phyloP scores from a whole-genome alignment of 1,140 invertebrate species.

The Vollenhovia emeryi region DNA sequence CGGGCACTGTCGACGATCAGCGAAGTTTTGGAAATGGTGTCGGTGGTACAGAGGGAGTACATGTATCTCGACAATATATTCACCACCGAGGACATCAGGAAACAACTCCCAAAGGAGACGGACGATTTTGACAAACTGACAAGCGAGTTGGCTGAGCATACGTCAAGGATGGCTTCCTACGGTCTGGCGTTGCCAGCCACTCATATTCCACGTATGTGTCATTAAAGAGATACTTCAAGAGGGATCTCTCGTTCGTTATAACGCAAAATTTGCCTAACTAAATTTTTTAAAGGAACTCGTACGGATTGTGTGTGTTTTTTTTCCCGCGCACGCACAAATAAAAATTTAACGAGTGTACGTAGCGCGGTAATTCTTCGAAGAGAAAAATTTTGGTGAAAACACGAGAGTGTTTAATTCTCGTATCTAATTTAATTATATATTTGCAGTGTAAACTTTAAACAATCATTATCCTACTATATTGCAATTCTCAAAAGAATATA shows the following conservation, averaged over 20 bases:
- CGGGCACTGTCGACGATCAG: conserved; percentile 91
- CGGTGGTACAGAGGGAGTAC: conserved; percentile 92
- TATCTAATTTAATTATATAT: neutral
- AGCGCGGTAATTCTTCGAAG: neutral
- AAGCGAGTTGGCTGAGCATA: conserved; percentile 90
- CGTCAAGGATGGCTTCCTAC: conserved; percentile 81
- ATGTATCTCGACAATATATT: conserved; percentile 96
- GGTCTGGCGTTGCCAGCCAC: conserved; percentile 78
- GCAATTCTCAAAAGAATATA: neutral
- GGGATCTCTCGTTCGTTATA: neutral
- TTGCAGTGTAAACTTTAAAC: neutral
- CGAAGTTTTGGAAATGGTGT: conserved; percentile 91
- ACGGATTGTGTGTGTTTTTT: neutral
- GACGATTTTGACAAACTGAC: conserved; percentile 91
- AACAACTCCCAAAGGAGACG: conserved; percentile 92
- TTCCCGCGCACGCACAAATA: neutral
- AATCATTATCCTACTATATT: neutral
- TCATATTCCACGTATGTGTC: conserved; percentile 79
- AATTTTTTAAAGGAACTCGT: neutral
- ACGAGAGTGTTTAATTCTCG: neutral
- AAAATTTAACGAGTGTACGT: neutral
- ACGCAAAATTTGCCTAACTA: neutral
- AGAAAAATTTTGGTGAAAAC: neutral
- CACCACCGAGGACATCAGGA: conserved; percentile 92
- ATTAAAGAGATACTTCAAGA: conserved; percentile 6